Evolutionary conservation across 2,113 vertebrate species (phyloP).

Genomic region (Telmatochromis brichardi): DNA sequence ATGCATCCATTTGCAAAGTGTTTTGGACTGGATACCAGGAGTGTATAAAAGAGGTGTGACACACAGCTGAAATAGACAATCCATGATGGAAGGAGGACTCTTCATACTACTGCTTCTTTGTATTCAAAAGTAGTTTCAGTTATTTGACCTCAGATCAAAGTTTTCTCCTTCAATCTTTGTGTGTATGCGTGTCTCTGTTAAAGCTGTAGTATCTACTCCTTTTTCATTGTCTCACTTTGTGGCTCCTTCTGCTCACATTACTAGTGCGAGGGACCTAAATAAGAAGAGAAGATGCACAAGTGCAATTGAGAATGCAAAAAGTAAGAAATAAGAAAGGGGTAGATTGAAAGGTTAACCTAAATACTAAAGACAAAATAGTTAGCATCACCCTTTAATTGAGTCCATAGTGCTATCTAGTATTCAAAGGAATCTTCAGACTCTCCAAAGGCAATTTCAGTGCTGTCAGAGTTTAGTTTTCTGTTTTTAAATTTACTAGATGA

Average conservation of each 20-base stretch:
- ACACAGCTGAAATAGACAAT: not conserved
- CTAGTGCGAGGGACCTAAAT: not conserved
- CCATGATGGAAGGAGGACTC: not conserved
- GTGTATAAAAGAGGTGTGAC: not conserved
- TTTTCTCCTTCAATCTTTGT: not conserved
- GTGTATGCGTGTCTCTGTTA: not conserved
- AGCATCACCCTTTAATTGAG: not conserved
- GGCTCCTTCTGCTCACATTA: not conserved
- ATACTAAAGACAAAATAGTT: not conserved
- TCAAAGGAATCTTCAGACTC: not conserved
- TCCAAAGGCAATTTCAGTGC: not conserved
- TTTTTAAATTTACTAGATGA: not conserved
- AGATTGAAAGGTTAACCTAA: not conserved
- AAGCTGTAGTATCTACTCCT: not conserved
- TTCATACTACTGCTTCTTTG: not conserved
- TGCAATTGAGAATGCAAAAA: rapidly evolving
- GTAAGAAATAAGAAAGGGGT: not conserved
- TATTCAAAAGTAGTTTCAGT: not conserved
- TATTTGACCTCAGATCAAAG: no score
- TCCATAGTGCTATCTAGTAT: not conserved
- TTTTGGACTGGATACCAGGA: not conserved
- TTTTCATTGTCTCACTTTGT: not conserved
- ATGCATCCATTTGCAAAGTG: not conserved
- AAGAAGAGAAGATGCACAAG: not conserved
- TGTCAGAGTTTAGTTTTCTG: not conserved